Evolutionary conservation across 2,888 invertebrate species (phyloP).

Genomic region (Mesochorus sp.): DNA sequence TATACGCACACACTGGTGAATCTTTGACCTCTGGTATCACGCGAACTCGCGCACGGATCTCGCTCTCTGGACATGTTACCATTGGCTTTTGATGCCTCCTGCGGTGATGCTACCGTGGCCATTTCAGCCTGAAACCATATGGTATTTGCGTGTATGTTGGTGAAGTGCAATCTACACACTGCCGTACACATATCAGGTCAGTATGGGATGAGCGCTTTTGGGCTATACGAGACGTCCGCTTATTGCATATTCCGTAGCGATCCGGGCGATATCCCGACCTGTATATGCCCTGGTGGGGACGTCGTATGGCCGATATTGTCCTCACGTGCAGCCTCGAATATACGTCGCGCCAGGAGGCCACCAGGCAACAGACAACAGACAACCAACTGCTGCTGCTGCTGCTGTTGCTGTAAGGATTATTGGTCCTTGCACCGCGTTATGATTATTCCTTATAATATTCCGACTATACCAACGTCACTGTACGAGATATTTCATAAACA

Average conservation of each 20-base stretch:
- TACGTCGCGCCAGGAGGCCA: constrained; percentile 17
- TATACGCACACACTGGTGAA: constrained; percentile 13
- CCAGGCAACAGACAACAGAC: constrained; percentile 9
- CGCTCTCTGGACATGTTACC: constrained; percentile 51
- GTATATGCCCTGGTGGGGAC: constrained; percentile 7
- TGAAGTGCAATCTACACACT: constrained; percentile 9
- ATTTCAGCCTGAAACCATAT: constrained; percentile 32
- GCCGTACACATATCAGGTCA: constrained; percentile 2
- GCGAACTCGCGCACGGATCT: constrained; percentile 29
- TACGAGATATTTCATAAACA: neutral
- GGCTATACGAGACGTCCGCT: constrained; percentile 57
- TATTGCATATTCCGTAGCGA: constrained; percentile 69
- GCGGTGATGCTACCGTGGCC: constrained; percentile 46
- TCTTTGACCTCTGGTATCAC: constrained; percentile 34
- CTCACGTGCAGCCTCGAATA: constrained; percentile 54
- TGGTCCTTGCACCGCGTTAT: constrained; percentile 6
- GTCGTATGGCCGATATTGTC: constrained; percentile 55
- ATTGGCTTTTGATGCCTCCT: constrained; percentile 51
- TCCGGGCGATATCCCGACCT: constrained; percentile 33
- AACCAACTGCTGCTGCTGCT: too few species aligned
- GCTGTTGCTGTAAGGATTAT: too few species aligned
- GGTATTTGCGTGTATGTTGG: neutral
- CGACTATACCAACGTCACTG: neutral
- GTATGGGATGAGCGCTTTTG: too few species aligned
- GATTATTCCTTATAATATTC: constrained; percentile 9